A percentile compares a stretch with the other conserved stretches of the same genome.
Conservation (phyloP, 2,113 vertebrate species). For the Solenodon paradoxus region DNA sequence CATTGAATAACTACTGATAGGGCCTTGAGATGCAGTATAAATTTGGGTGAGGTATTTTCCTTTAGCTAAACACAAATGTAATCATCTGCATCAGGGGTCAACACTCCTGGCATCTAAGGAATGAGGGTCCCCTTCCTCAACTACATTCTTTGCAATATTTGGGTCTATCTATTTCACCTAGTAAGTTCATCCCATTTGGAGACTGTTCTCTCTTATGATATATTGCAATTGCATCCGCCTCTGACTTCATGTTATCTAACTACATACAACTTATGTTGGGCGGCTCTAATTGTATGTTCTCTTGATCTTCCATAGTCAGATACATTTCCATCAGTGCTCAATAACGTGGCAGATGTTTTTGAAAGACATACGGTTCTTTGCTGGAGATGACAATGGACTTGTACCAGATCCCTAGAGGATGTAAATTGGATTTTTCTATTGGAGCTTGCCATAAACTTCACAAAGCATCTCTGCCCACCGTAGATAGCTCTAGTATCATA, state of each 20-base stretch:
- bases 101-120: neutral
- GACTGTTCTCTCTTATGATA: neutral
- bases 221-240: neutral
- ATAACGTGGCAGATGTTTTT: neutral
- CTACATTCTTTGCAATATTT: neutral
- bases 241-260: neutral
- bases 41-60: neutral
- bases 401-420: neutral
- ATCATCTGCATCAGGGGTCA: neutral
- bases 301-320: neutral
- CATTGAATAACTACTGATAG: neutral
- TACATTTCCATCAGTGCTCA: neutral
- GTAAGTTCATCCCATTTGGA: neutral
- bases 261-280: neutral
- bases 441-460: neutral
- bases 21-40: neutral
- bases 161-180: neutral
- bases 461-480: neutral
- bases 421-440: neutral
- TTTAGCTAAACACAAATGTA: neutral
- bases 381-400: neutral
- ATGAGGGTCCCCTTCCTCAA: neutral
- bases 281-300: neutral
- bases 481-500: neutral
- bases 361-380: neutral